A percentile compares a stretch with the other conserved stretches of the same genome.
Conservation (phyloP, 2,797 vertebrate genomes). For the Enteromius mattozi region DNA sequence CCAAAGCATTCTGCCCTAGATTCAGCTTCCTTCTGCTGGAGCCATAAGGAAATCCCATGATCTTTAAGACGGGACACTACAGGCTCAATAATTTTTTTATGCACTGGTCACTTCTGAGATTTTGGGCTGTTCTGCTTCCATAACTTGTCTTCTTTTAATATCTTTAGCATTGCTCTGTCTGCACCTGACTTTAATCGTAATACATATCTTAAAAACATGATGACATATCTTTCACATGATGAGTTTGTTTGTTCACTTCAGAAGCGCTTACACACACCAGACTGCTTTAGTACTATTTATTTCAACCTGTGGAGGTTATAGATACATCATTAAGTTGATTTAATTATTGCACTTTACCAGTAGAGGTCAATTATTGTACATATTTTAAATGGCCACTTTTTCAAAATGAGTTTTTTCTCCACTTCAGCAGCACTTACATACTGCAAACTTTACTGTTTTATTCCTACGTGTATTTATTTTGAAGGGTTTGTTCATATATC, state of each 20-base stretch:
- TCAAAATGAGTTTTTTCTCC: background rate
- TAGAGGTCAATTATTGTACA: no score
- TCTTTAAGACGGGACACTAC: background rate
- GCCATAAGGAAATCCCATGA: background rate
- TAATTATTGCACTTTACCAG: background rate
- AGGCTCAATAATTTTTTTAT: background rate
- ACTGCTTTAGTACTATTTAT: background rate
- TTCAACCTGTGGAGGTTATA: no score
- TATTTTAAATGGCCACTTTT: no score
- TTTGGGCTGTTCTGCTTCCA: background rate
- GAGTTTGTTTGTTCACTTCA: background rate
- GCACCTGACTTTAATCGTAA: background rate
- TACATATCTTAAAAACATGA: no score
- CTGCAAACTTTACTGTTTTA: background rate
- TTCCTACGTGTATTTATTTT: background rate
- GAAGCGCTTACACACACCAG: background rate
- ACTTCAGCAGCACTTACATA: background rate
- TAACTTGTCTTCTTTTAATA: background rate
- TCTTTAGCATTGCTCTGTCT: background rate
- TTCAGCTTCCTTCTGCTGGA: background rate
- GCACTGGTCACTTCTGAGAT: background rate
- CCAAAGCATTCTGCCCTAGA: background rate
- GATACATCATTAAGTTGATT: background rate
- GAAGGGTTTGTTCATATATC: background rate
- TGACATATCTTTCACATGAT: background rate